These are phyloP conservation scores for Theodoxus fluviatilis DNA, from an alignment of 2,888 invertebrate species.

Conservation along the genomic window DNA sequence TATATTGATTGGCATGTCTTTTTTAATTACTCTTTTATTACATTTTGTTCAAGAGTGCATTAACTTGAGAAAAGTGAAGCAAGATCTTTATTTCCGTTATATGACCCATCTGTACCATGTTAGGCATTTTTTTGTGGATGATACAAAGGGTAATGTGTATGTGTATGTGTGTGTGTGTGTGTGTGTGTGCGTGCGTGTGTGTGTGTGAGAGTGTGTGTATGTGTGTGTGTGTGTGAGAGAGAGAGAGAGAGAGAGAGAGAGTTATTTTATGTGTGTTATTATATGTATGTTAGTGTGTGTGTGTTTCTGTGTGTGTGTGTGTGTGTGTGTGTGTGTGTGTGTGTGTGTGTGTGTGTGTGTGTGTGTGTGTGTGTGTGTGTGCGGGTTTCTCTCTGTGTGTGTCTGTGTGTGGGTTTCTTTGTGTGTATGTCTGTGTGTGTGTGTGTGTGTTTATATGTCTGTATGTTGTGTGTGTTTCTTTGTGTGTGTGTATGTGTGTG, in stretches of 20 bases:
- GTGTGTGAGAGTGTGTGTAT: neutral
- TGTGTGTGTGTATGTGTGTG: neutral
- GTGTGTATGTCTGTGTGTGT: neutral
- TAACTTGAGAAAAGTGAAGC: too few relatives aligned
- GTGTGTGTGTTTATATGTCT: conserved; percentile 5
- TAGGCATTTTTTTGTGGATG: too few relatives aligned
- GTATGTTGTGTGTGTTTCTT: neutral
- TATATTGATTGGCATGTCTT: neutral
- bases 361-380: conserved; percentile 2
- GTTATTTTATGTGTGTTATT: neutral
- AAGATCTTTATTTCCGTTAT: too few relatives aligned
- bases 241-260: too few relatives aligned
- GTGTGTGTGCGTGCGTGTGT: neutral
- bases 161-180: conserved; percentile 7
- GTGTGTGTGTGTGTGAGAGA: too few relatives aligned
- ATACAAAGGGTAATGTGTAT: too few relatives aligned
- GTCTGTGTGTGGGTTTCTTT: conserved; percentile 1
- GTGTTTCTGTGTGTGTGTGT: neutral
- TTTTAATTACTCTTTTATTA: neutral
- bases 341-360: conserved; percentile 1
- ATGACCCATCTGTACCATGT: too few relatives aligned
- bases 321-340: neutral
- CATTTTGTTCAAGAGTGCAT: too few relatives aligned
- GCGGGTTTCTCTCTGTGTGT: neutral
- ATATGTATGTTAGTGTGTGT: neutral